Percentiles rank a stretch among this genome's conserved stretches.
These are phyloP conservation scores for Drosophila lacteicornis DNA, from an alignment of 1,140 invertebrate species.

Conservation along the genomic window DNA sequence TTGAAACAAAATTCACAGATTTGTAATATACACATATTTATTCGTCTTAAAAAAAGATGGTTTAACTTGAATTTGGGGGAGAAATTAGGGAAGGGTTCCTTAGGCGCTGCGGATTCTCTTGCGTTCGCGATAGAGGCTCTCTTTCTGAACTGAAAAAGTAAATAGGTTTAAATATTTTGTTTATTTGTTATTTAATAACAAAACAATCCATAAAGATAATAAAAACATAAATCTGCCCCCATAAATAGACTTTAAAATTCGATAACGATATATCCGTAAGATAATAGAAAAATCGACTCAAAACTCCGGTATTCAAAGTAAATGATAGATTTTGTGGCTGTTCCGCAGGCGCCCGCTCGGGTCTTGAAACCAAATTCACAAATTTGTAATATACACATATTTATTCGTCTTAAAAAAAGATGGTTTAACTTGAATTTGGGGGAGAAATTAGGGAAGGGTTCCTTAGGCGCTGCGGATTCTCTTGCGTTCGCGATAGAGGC, in stretches of 20 bases:
- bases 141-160: constrained; percentile 87
- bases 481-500: constrained; percentile 88
- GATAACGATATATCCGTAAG: too few relatives aligned
- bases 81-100: neutral
- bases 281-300: too few relatives aligned
- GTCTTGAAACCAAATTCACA: neutral
- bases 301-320: too few relatives aligned
- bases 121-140: constrained; percentile 88
- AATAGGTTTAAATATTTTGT: neutral
- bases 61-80: constrained; percentile 2
- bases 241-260: too few relatives aligned
- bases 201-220: too few relatives aligned
- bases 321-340: neutral
- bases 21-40: neutral
- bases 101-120: constrained; percentile 88
- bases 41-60: neutral
- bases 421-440: constrained; percentile 1
- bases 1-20: neutral
- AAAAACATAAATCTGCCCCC: too few relatives aligned
- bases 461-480: constrained; percentile 87
- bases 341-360: neutral
- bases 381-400: neutral
- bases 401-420: neutral
- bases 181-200: too few relatives aligned
- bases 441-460: neutral